Conservation (phyloP, 2,797 vertebrate genomes). For the Sebastes iracundus region DNA sequence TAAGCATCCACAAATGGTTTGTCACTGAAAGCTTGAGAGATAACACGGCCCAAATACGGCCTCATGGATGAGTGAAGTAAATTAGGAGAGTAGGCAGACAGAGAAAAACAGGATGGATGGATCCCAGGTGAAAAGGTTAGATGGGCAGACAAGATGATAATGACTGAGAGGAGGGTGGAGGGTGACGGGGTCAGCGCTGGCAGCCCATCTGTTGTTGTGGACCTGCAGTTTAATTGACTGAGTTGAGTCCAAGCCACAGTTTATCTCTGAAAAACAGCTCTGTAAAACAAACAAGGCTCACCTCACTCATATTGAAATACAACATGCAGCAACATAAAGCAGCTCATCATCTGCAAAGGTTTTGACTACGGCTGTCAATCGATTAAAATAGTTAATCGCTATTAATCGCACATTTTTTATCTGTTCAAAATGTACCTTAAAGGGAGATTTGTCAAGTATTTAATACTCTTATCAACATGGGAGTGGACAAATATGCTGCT, state of each 20-base stretch:
- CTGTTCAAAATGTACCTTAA: too few relatives aligned
- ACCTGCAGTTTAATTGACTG: constrained; percentile 57
- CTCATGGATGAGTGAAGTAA: constrained; percentile 49
- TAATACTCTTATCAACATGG: too few relatives aligned
- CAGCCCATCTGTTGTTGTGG: constrained; percentile 71
- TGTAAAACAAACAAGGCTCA: background rate
- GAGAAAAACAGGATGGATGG: constrained; percentile 60
- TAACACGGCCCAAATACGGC: constrained; percentile 53
- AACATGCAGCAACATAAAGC: background rate
- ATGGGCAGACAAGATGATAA: constrained; percentile 20
- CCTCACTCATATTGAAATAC: background rate
- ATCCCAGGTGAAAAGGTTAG: constrained; percentile 57
- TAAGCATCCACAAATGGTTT: constrained; percentile 34
- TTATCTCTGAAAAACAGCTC: background rate
- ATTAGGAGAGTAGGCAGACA: constrained; percentile 31
- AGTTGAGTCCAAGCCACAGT: constrained; percentile 13
- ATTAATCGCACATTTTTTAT: too few relatives aligned
- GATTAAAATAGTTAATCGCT: too few relatives aligned
- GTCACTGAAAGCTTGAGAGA: constrained; percentile 35
- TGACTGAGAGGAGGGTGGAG: constrained; percentile 23
- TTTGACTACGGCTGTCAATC: background rate
- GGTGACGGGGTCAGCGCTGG: constrained; percentile 17
- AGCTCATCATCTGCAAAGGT: background rate
- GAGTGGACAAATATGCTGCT: too few relatives aligned
- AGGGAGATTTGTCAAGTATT: too few relatives aligned